A percentile compares a stretch with the other conserved stretches of the same genome.
Conservation (phyloP, 2,113 vertebrate genomes). For the Fulmarus glacialis region DNA sequence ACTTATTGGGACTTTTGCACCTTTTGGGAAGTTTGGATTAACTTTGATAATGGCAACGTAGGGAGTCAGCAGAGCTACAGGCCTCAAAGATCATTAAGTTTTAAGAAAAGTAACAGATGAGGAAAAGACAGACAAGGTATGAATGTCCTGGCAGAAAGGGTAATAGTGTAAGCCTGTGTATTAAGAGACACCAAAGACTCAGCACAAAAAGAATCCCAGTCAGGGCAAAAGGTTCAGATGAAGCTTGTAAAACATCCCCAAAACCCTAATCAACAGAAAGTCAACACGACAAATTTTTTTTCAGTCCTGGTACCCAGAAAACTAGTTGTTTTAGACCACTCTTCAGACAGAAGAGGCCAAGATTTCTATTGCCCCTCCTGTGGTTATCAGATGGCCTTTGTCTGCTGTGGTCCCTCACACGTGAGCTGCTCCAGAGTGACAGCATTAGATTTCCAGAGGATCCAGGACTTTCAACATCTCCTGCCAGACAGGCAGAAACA, state of each 20-base stretch:
- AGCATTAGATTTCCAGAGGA: background rate
- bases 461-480: background rate
- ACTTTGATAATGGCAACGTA: background rate
- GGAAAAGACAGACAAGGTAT: background rate
- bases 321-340: background rate
- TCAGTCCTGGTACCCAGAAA: background rate
- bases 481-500: background rate
- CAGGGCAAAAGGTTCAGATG: background rate
- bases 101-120: background rate
- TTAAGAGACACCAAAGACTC: background rate
- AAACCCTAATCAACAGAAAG: background rate
- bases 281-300: background rate
- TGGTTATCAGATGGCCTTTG: background rate
- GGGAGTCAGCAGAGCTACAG: background rate
- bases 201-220: background rate
- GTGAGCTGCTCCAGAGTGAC: background rate
- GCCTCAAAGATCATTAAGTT: background rate
- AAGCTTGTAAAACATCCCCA: background rate
- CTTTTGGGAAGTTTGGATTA: background rate
- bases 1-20: fast-evolving
- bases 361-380: background rate
- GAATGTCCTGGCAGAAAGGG: background rate
- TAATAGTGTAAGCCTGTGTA: background rate
- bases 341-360: background rate
- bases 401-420: background rate